phyloP scores from a whole-genome alignment of 64 coral and sea anemone species.

The Stylophora pistillata region DNA sequence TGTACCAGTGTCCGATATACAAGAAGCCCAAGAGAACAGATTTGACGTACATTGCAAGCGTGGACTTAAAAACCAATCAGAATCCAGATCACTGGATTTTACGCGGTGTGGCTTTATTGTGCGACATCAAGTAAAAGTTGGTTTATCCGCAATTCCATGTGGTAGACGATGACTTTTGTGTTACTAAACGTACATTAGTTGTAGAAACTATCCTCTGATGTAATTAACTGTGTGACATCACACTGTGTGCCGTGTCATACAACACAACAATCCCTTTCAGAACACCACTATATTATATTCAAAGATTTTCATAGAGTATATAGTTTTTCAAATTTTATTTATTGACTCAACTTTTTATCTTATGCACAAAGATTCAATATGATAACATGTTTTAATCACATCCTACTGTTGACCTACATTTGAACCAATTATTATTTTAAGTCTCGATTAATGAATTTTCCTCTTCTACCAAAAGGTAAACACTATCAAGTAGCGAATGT shows the following conservation, averaged over 20 bases:
- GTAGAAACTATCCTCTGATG: no score
- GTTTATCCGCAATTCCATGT: background rate
- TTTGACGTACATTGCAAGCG: conserved; percentile 91
- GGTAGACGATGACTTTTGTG: background rate
- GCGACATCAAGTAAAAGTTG: conserved; percentile 86
- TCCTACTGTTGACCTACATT: background rate
- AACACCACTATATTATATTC: background rate
- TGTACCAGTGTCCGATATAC: conserved; percentile 99
- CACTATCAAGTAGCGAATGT: background rate
- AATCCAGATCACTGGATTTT: conserved; percentile 99
- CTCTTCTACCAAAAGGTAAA: no score
- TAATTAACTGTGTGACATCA: background rate
- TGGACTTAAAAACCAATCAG: conserved; percentile 97
- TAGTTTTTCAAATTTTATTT: background rate
- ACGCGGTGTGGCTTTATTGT: conserved; percentile 89
- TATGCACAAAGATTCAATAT: background rate
- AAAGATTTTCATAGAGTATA: background rate
- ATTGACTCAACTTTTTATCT: no score
- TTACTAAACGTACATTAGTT: no score
- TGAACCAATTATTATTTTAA: background rate
- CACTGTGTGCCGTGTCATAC: background rate
- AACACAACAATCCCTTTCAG: background rate
- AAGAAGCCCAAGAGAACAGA: conserved; percentile 94
- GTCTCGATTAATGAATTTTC: no score
- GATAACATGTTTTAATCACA: background rate